These are phyloP conservation scores for Morinoia aosen DNA, from an alignment of 2,888 invertebrate species.

Conservation along the genomic window DNA sequence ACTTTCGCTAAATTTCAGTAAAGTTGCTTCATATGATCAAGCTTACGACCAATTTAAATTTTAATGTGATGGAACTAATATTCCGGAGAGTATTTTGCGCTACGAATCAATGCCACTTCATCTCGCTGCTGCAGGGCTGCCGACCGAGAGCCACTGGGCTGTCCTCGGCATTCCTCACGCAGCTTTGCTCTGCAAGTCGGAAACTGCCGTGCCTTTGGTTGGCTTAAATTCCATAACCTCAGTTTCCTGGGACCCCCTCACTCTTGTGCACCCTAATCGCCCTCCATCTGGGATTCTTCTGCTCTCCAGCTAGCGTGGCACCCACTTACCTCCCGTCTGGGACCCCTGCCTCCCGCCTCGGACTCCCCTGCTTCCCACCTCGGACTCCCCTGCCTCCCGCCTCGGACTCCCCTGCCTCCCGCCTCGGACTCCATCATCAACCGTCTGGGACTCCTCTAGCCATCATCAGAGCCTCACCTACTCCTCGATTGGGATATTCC, in stretches of 20 bases:
- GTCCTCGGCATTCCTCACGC: conserved; percentile 9
- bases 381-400: too few relatives aligned
- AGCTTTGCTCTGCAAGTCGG: not conserved
- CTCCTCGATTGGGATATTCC: too few relatives aligned
- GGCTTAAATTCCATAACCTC: not conserved
- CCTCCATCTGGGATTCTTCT: too few relatives aligned
- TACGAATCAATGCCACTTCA: not conserved
- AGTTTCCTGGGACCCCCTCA: not conserved
- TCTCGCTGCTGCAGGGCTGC: not conserved
- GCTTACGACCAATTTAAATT: not conserved
- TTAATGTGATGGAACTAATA: not conserved
- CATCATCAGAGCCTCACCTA: too few relatives aligned
- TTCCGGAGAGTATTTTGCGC: not conserved
- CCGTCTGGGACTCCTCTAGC: too few relatives aligned
- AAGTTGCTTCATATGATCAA: not conserved
- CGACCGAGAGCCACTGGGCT: not conserved
- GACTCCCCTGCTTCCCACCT: too few relatives aligned
- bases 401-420: too few relatives aligned
- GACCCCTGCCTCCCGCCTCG: too few relatives aligned
- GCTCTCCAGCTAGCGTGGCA: too few relatives aligned
- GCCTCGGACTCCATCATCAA: too few relatives aligned
- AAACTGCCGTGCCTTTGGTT: conserved; percentile 3
- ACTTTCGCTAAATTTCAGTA: not conserved
- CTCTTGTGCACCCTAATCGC: not conserved
- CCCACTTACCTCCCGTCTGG: too few relatives aligned